Conservation (phyloP, 2,797 vertebrate genomes). For the Anguilla marmorata region DNA sequence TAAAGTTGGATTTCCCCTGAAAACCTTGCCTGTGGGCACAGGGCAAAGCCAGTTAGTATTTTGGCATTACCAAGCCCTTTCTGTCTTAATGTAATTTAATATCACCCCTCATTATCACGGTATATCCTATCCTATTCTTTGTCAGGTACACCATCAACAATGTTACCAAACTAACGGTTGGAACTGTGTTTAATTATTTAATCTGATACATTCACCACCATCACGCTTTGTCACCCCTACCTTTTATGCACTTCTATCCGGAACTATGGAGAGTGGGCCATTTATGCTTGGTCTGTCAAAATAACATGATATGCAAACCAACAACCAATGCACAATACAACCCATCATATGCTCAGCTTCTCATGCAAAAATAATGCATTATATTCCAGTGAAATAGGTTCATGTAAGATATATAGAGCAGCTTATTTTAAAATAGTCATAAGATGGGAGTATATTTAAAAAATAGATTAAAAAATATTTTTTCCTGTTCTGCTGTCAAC, state of each 20-base stretch:
- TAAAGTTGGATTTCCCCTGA: not conserved
- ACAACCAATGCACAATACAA: too few relatives aligned
- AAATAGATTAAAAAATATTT: not conserved
- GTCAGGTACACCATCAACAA: not conserved
- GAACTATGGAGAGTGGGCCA: not conserved
- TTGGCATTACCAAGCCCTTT: not conserved
- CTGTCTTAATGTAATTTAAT: not conserved
- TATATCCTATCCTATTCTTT: not conserved
- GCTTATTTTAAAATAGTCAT: not conserved
- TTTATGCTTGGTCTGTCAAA: too few relatives aligned
- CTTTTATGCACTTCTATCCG: not conserved
- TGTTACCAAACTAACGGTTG: not conserved
- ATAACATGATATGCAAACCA: too few relatives aligned
- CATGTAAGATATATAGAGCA: not conserved
- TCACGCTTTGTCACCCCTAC: not conserved
- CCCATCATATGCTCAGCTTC: too few relatives aligned
- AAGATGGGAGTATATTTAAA: too few relatives aligned
- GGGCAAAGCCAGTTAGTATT: not conserved
- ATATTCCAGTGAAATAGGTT: not conserved
- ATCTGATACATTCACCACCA: not conserved
- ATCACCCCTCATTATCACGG: not conserved
- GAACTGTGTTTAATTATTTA: slow-evolving; percentile 6
- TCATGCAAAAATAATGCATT: not conserved
- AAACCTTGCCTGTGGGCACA: not conserved
- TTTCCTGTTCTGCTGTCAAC: not conserved